Conservation (phyloP, 2,113 vertebrate species). For the Apodemus sylvaticus region DNA sequence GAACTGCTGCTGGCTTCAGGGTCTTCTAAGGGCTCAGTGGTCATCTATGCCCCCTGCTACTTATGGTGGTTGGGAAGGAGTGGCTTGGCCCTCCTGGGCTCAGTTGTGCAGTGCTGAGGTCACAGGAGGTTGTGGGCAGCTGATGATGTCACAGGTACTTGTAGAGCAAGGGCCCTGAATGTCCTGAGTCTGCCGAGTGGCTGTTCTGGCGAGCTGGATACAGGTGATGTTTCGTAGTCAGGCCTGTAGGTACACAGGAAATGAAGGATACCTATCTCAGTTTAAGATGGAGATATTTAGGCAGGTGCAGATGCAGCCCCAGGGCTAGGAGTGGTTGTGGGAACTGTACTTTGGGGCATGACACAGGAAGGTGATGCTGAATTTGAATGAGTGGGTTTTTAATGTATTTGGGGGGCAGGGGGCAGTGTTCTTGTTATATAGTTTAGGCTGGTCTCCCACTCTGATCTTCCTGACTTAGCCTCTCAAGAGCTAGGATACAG, state of each 20-base stretch:
- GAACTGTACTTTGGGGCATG: not conserved
- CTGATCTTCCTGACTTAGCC: not conserved
- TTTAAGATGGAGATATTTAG: not conserved
- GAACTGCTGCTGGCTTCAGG: not conserved
- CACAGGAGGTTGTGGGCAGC: constrained; percentile 60
- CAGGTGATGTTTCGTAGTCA: not conserved
- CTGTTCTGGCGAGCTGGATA: not conserved
- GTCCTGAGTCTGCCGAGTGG: not conserved
- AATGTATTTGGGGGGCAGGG: not conserved
- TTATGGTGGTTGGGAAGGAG: constrained; percentile 2
- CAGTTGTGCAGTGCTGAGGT: constrained; percentile 50
- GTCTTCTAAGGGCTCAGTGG: not conserved
- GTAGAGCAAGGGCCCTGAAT: not conserved
- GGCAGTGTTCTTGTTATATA: not conserved
- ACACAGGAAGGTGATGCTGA: not conserved
- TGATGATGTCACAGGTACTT: constrained; percentile 68
- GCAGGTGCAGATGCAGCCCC: not conserved
- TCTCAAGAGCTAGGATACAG: not conserved
- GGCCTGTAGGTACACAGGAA: not conserved
- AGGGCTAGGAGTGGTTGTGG: accelerated
- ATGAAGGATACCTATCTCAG: not conserved
- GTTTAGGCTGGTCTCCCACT: not conserved
- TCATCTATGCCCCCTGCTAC: constrained; percentile 64
- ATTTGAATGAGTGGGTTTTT: not conserved
- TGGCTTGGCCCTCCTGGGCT: not conserved